phyloP scores from a whole-genome alignment of 2,113 vertebrate genomes.

The Ceyx cyanopectus region DNA sequence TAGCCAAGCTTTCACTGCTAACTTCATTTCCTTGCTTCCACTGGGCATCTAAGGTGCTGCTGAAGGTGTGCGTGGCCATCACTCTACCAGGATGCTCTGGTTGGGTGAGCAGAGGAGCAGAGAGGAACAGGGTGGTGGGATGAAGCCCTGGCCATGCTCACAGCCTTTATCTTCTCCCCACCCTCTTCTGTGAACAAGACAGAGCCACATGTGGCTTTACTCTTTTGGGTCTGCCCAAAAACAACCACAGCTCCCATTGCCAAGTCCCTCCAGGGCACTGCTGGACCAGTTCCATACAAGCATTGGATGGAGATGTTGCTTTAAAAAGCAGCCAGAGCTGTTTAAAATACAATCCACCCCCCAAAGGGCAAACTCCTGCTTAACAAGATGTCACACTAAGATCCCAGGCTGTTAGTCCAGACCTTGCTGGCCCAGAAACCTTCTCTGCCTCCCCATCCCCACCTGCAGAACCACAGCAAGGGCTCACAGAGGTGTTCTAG shows the following conservation, averaged over 20 bases:
- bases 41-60: accelerated
- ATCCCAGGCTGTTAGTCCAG: accelerated
- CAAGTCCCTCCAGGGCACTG: not conserved
- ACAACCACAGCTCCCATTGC: not conserved
- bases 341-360: not conserved
- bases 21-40: not conserved
- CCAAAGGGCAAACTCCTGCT: not conserved
- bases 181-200: accelerated
- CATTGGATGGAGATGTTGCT: accelerated
- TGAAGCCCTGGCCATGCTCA: accelerated
- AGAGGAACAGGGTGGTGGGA: not conserved
- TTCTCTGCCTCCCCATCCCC: not conserved
- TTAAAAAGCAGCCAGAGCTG: not conserved
- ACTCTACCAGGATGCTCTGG: accelerated
- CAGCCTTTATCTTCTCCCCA: not conserved
- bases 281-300: not conserved
- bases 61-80: accelerated
- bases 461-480: not conserved
- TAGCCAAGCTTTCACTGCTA: not conserved
- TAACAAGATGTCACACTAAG: not conserved
- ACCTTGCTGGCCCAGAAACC: not conserved
- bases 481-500: not conserved
- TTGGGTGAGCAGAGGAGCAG: not conserved
- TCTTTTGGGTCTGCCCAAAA: not conserved
- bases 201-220: not conserved